Percentiles rank a stretch among this genome's conserved stretches.
These are phyloP conservation scores for Sylvia borin DNA, from an alignment of 2,797 vertebrate species.

Conservation along the genomic window DNA sequence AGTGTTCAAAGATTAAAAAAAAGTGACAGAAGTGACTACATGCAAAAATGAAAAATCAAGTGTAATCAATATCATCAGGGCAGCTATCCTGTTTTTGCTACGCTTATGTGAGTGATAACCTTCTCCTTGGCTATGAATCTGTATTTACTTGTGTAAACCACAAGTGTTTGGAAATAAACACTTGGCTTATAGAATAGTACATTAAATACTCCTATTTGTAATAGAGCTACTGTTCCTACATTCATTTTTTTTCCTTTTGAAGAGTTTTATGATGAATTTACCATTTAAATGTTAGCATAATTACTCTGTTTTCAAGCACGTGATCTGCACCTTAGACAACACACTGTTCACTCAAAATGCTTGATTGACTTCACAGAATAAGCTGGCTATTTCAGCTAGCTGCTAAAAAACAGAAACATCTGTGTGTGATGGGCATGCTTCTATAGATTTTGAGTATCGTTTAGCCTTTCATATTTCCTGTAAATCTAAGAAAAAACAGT, in stretches of 20 bases:
- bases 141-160: not conserved
- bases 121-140: not conserved
- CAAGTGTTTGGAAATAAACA: not conserved
- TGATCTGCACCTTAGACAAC: not conserved
- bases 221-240: not conserved
- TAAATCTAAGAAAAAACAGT: not conserved
- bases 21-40: not conserved
- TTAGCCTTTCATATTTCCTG: not conserved
- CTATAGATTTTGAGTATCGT: not conserved
- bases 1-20: not conserved
- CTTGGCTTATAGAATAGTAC: not conserved
- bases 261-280: not conserved
- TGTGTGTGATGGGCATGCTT: not conserved
- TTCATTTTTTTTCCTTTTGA: not conserved
- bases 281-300: not conserved
- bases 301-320: not conserved
- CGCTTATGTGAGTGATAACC: not conserved
- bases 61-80: not conserved
- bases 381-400: too few relatives aligned
- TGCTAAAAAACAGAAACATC: not conserved
- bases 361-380: not conserved
- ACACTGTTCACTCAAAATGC: not conserved
- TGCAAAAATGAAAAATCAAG: not conserved
- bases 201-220: not conserved
- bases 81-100: not conserved